phyloP scores from a whole-genome alignment of 2,113 vertebrate genomes.

The Pollimyrus isidori region DNA sequence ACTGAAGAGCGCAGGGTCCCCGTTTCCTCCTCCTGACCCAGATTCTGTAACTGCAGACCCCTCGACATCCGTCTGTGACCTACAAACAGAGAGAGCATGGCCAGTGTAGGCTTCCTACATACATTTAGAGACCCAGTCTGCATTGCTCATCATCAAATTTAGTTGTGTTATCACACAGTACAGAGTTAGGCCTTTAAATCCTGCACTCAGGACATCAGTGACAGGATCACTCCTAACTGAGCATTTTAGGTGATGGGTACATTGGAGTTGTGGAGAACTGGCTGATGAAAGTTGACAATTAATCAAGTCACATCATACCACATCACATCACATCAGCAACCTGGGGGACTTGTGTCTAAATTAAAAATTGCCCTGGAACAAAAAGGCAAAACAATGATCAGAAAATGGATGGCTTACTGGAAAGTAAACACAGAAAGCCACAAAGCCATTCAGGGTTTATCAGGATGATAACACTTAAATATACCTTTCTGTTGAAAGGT shows the following conservation, averaged over 20 bases:
- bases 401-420: not conserved
- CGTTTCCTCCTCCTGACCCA: slow-evolving; percentile 59
- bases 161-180: not conserved
- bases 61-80: slow-evolving; percentile 86
- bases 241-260: not conserved
- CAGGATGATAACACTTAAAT: not conserved
- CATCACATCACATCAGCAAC: not conserved
- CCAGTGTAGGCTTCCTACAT: slow-evolving; percentile 24
- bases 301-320: not conserved
- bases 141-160: slow-evolving; percentile 54
- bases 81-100: slow-evolving; percentile 46
- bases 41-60: slow-evolving; percentile 66
- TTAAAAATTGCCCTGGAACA: not conserved
- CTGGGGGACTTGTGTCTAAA: not conserved
- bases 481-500: not conserved
- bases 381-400: not conserved
- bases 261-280: not conserved
- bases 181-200: not conserved
- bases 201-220: not conserved
- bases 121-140: slow-evolving; percentile 31
- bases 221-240: not conserved
- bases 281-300: not conserved
- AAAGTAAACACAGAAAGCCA: not conserved
- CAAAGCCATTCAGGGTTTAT: not conserved
- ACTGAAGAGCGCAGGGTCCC: slow-evolving; percentile 70